Evolutionary conservation across 1,140 invertebrate genomes (phyloP).

Genomic region (Cardiocondyla obscurior): DNA sequence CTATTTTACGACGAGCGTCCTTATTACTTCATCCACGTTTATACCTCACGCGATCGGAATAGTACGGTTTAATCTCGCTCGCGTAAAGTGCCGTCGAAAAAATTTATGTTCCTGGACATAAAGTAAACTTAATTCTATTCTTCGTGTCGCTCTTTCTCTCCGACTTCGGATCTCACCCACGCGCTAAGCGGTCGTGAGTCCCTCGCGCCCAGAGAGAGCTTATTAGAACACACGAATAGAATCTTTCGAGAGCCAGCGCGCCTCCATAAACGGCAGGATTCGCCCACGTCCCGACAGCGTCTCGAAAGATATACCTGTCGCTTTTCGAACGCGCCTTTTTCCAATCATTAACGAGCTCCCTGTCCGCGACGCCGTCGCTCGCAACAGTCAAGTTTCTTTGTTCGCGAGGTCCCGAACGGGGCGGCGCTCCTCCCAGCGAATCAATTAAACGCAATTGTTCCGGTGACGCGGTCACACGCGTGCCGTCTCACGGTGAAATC

Average conservation of each 20-base stretch:
- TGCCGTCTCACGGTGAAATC: not conserved
- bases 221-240: slow-evolving; percentile 74
- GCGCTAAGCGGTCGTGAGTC: slow-evolving; percentile 67
- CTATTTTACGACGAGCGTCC: too few relatives aligned
- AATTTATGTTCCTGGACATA: not conserved
- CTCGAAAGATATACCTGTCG: slow-evolving; percentile 68
- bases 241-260: slow-evolving; percentile 62
- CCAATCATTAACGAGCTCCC: slow-evolving; percentile 65
- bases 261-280: slow-evolving; percentile 68
- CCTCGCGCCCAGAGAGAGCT: slow-evolving; percentile 55
- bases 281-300: slow-evolving; percentile 70
- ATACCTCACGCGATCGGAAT: too few relatives aligned
- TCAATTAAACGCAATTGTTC: slow-evolving; percentile 50
- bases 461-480: not conserved
- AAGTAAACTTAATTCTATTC: slow-evolving; percentile 21
- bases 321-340: slow-evolving; percentile 60
- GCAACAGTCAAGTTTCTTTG: slow-evolving; percentile 55
- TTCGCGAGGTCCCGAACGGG: slow-evolving; percentile 49
- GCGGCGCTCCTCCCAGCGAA: slow-evolving; percentile 19
- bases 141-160: slow-evolving; percentile 21
- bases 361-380: slow-evolving; percentile 8
- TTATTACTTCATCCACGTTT: too few relatives aligned
- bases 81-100: not conserved
- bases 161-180: slow-evolving; percentile 59
- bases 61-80: not conserved